Conservation (phyloP, 2,113 vertebrate species). For the Emydura subglobosa region DNA sequence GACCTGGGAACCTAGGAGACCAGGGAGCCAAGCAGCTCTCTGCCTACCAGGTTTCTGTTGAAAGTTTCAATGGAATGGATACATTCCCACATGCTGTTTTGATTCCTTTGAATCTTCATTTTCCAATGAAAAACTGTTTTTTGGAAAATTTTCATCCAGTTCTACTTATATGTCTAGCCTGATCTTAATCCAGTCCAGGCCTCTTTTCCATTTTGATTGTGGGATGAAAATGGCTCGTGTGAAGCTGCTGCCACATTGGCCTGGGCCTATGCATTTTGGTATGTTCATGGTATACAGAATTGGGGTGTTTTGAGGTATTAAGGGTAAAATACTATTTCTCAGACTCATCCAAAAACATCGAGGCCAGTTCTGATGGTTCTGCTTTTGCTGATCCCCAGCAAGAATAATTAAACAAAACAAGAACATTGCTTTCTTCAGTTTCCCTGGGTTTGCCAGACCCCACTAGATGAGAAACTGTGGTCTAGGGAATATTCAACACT, state of each 20-base stretch:
- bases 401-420: background rate
- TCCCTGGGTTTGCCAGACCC: background rate
- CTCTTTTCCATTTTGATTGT: background rate
- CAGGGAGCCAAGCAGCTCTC: fast-evolving
- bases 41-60: background rate
- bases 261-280: background rate
- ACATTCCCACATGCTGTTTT: background rate
- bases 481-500: background rate
- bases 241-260: background rate
- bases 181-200: background rate
- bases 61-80: background rate
- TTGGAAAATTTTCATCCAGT: background rate
- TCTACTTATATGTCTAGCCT: background rate
- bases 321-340: background rate
- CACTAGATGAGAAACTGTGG: background rate
- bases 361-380: background rate
- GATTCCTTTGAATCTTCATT: background rate
- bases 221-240: background rate
- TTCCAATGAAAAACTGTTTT: background rate
- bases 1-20: background rate
- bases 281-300: background rate
- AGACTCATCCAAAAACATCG: background rate
- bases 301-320: background rate
- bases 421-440: background rate
- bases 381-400: background rate